Percentiles rank a stretch among this genome's conserved stretches.
phyloP scores from a whole-genome alignment of 2,797 vertebrate genomes.

The Agapornis canus region DNA sequence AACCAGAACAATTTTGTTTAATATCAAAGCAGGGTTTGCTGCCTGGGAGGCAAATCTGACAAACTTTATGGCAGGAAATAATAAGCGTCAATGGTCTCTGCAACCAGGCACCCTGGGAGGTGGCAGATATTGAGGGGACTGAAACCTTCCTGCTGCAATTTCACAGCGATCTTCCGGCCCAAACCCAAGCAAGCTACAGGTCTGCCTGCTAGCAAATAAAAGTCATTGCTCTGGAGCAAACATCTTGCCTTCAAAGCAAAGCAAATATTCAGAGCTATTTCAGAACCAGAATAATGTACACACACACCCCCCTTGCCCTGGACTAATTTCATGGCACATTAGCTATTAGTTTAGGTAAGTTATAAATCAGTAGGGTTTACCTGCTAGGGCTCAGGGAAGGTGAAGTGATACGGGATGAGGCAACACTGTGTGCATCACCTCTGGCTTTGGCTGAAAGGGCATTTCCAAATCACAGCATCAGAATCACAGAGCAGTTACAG shows the following conservation, averaged over 20 bases:
- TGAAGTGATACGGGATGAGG: background rate
- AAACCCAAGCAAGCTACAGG: background rate
- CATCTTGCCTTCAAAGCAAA: slow-evolving; percentile 17
- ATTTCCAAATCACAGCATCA: background rate
- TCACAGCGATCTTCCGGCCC: slow-evolving; percentile 1
- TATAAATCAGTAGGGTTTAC: background rate
- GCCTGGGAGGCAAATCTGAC: background rate
- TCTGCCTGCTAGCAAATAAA: background rate
- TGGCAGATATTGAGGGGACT: background rate
- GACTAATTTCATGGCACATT: slow-evolving; percentile 52
- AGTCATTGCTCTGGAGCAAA: background rate
- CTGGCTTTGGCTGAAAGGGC: background rate
- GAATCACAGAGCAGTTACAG: too few species aligned
- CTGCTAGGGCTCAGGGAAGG: background rate
- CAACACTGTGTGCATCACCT: rapidly evolving
- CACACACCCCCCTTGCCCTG: background rate
- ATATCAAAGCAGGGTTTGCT: background rate
- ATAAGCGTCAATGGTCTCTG: background rate
- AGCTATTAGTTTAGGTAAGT: background rate
- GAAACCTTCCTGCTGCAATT: slow-evolving; percentile 9
- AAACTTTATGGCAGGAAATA: background rate
- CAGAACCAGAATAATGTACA: background rate
- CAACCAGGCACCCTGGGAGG: background rate
- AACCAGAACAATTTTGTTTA: background rate
- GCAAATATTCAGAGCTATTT: slow-evolving; percentile 1